These are phyloP conservation scores for Nilaparvata lugens DNA, from an alignment of 1,140 invertebrate genomes.

Conservation along the genomic window DNA sequence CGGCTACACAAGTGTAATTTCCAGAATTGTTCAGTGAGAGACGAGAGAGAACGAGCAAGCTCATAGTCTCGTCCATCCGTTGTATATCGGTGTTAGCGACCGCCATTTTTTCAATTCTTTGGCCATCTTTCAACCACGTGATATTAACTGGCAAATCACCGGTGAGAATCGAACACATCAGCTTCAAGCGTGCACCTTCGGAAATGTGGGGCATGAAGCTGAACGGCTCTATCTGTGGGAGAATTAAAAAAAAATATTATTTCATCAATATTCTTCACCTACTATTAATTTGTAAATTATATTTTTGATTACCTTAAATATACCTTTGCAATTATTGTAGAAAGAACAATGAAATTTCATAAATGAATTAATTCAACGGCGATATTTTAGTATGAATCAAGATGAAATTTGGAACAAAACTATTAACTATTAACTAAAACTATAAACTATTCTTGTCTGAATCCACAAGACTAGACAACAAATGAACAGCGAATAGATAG, in stretches of 20 bases:
- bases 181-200: conserved; percentile 39
- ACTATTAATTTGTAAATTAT: too few species aligned
- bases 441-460: too few species aligned
- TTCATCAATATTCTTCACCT: too few species aligned
- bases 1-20: conserved; percentile 40
- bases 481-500: too few species aligned
- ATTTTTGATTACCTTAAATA: too few species aligned
- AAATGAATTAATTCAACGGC: too few species aligned
- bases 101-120: conserved; percentile 30
- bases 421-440: too few species aligned
- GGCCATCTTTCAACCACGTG: conserved; percentile 53
- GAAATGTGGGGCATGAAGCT: conserved; percentile 45
- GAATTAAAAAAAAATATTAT: too few species aligned
- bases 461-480: too few species aligned
- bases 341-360: not conserved
- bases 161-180: conserved; percentile 60
- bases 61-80: conserved; percentile 33
- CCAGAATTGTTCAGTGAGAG: conserved; percentile 38
- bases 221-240: conserved; percentile 55
- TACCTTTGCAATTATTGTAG: too few species aligned
- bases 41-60: conserved; percentile 30
- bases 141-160: conserved; percentile 63
- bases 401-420: too few species aligned
- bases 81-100: conserved; percentile 19
- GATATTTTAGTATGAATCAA: too few species aligned